Evolutionary conservation across 2,888 invertebrate genomes (phyloP).

Genomic region (Taenaris catops): DNA sequence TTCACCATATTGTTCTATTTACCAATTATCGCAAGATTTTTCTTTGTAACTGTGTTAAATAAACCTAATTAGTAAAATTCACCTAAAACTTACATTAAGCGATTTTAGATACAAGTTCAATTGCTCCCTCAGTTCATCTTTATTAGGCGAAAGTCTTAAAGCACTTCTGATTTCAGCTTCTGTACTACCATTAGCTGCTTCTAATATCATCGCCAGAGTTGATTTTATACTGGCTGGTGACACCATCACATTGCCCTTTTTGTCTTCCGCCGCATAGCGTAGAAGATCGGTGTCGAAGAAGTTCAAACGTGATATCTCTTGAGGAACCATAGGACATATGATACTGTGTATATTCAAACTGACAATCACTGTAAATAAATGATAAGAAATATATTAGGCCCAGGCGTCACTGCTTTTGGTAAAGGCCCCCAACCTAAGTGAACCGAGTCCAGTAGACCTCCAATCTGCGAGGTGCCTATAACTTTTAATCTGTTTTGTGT

Average conservation of each 20-base stretch:
- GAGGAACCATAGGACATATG: slow-evolving; percentile 29
- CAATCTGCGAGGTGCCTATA: too few species aligned
- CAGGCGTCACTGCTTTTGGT: too few species aligned
- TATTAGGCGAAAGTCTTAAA: slow-evolving; percentile 71
- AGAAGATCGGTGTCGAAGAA: slow-evolving; percentile 79
- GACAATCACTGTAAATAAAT: slow-evolving; percentile 34
- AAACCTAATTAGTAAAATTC: background rate
- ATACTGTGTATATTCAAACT: slow-evolving; percentile 35
- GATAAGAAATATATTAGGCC: too few species aligned
- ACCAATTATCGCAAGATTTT: too few species aligned
- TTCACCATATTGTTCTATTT: too few species aligned
- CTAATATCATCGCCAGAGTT: slow-evolving; percentile 81
- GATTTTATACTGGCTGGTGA: slow-evolving; percentile 85
- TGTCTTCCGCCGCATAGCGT: slow-evolving; percentile 54
- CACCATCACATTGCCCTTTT: slow-evolving; percentile 78
- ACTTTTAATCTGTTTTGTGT: too few species aligned
- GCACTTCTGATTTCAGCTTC: slow-evolving; percentile 78
- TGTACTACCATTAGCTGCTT: slow-evolving; percentile 80
- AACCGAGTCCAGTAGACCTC: too few species aligned
- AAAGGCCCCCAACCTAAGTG: too few species aligned
- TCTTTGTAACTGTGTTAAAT: background rate
- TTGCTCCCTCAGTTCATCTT: slow-evolving; percentile 50
- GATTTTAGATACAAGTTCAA: slow-evolving; percentile 41
- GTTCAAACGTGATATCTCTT: slow-evolving; percentile 53
- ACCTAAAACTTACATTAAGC: slow-evolving; percentile 51